Conservation (phyloP, 2,888 invertebrate species). For the Pasiphila rectangulata region DNA sequence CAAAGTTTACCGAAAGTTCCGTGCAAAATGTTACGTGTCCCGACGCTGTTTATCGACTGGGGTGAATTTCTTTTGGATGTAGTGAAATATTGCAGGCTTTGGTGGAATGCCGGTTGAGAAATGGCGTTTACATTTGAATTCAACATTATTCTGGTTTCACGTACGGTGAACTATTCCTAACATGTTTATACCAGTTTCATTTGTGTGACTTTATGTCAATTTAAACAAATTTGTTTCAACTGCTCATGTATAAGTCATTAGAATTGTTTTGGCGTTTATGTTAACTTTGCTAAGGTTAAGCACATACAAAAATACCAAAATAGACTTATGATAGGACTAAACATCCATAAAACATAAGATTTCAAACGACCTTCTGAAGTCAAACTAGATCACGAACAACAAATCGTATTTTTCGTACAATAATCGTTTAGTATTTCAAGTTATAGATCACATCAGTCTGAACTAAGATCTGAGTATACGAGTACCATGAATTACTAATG, state of each 20-base stretch:
- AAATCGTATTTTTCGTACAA: no score
- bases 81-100: conserved; percentile 22
- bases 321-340: no score
- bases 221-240: not conserved
- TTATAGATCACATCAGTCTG: no score
- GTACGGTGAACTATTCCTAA: not conserved
- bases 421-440: no score
- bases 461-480: no score
- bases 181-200: not conserved
- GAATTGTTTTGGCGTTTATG: not conserved
- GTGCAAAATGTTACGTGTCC: conserved; percentile 38
- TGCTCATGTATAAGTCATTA: not conserved
- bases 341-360: no score
- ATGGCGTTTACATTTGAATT: conserved; percentile 3
- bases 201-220: no score
- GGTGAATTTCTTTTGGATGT: conserved; percentile 25
- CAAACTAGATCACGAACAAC: no score
- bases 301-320: no score
- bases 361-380: no score
- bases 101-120: conserved; percentile 8
- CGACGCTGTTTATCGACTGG: conserved; percentile 32
- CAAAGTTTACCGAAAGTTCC: conserved; percentile 40
- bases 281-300: no score
- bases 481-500: no score
- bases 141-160: not conserved